Conservation (phyloP, 2,888 invertebrate genomes). For the Ormyrus rosae region DNA sequence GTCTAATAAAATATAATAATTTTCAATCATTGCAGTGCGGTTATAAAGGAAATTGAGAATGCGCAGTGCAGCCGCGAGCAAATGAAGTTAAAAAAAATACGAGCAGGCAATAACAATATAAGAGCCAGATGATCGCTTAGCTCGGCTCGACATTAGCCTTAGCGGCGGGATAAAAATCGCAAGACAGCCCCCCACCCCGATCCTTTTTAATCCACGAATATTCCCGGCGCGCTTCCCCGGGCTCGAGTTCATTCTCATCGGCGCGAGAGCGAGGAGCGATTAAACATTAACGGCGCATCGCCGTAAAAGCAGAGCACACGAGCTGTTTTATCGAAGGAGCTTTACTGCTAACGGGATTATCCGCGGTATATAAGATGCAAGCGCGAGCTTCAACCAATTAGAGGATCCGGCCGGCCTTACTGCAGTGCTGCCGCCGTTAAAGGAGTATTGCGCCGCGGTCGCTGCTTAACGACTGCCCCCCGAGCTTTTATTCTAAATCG, state of each 20-base stretch:
- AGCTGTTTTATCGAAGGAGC: slow-evolving; percentile 48
- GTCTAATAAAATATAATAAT: too few species aligned
- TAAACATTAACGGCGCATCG: slow-evolving; percentile 50
- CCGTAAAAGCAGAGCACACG: slow-evolving; percentile 36
- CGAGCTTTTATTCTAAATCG: slow-evolving; percentile 58
- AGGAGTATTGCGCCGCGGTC: slow-evolving; percentile 33
- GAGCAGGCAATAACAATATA: not conserved
- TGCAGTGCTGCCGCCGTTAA: slow-evolving; percentile 4
- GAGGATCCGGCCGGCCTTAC: slow-evolving; percentile 14
- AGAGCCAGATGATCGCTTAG: not conserved
- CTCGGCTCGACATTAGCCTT: too few species aligned
- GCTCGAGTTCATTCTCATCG: not conserved
- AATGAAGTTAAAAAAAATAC: too few species aligned
- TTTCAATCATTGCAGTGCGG: too few species aligned
- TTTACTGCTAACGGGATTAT: slow-evolving; percentile 49
- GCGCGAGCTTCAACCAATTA: slow-evolving; percentile 47
- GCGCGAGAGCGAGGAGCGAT: not conserved
- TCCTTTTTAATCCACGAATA: slow-evolving; percentile 37
- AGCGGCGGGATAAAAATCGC: not conserved
- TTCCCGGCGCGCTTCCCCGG: not conserved
- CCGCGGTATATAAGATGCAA: slow-evolving; percentile 31
- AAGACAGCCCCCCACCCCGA: not conserved
- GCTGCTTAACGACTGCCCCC: slow-evolving; percentile 44
- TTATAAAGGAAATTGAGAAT: too few species aligned
- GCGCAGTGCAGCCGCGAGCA: too few species aligned